Base-by-base conservation (phyloP, 1,140 invertebrate genomes). In the Formica selysi region DNA sequence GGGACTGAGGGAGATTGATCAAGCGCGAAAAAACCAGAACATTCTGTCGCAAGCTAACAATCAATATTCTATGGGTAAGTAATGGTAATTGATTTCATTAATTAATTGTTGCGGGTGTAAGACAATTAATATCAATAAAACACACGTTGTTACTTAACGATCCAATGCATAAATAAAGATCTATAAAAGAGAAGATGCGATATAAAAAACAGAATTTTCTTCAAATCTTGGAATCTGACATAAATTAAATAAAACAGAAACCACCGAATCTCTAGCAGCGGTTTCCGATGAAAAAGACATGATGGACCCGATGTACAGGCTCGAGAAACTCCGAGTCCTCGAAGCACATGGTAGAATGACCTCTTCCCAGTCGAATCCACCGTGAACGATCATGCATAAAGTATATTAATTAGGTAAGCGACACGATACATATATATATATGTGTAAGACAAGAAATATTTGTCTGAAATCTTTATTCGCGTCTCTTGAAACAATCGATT, bases 1-100 rank as follows among this genome's bases (percentile, higher is more conserved):
- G 81, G 98, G 98, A 5, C 95, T 99, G 54, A 96, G 97, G 74
- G 97, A 97, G 83, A 98, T 99, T 57, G 98, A 97, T 86, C 96
- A 96, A 85, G 95, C 96, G 83, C 93, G 96, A 86, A 96, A 95
- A 87, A 94, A 92, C 93, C 94, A 95, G 87, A 94, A 92, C 76
- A 91, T 92, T 64, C 89, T 93, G 80, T 86, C 89, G 22, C 93
- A 92, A 85, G 61, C 85, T 32, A 94, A 93, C 85, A 94, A 93
- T 74, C 91, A 94, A 48, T 93, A 93, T 59, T 91, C 81, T 57
- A 87, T 86, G 85, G 93, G 93, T 94, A 92, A 91, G 38, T 65
- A 62, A 38, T 36, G 22, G 6, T 36, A 64, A 4, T 22, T 4
- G 4, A 64, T 0, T 26, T 5, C 11, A 22, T 8, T 54, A 48